Base-by-base conservation (phyloP, 2,888 invertebrate species). In the Pasiphila rectangulata region DNA sequence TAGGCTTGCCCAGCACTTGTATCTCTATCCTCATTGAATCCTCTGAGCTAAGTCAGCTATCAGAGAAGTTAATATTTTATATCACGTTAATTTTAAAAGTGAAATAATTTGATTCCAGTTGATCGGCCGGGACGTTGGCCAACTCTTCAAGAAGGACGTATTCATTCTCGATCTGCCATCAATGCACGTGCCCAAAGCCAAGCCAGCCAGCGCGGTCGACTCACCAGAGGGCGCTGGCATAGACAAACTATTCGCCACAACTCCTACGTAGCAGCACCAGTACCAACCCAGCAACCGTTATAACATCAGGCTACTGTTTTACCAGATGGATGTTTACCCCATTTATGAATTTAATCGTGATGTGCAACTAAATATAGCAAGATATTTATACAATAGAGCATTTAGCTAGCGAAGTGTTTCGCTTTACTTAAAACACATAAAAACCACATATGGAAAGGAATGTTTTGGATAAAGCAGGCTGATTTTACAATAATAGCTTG, bases 91-190 rank as follows among this genome's bases (percentile, higher is more conserved):
- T 16, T 16, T 7, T 4, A n/a, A 25, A 27, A 12, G 1, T 23
- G 16, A 20, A 25, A 24, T 6, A 41, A 13, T 54, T 87, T 86
- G 4, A n/a, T 30, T 30, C n/a, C 83, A 95, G 93, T 82, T 96
- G 49, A 94, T 96, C 64, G 96, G 96, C 0, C 91, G 94, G 63
- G 96, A 94, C 84, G 91, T 97, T 16, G 95, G 96, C 16, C 95
- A 97, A 75, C 84, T 95, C 52, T 97, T 97, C 83, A 94, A 94
- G 61, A 95, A 96, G 67, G 95, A 96, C 77, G 94, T 96, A 6
- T 93, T 94, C 80, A 96, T 97, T 60, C 92, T 94, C 54, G 94
- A 96, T 81, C 84, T 98, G 71, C 97, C 97, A 0, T 92, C 92
- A 7, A 91, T 95, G 82, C 71, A 70, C 46, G 61, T 60, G 20